Evolutionary conservation across 1,140 invertebrate species (phyloP), one percentile per base, ranked within the genome.

Genomic region (Leptinotarsa defecta): DNA sequence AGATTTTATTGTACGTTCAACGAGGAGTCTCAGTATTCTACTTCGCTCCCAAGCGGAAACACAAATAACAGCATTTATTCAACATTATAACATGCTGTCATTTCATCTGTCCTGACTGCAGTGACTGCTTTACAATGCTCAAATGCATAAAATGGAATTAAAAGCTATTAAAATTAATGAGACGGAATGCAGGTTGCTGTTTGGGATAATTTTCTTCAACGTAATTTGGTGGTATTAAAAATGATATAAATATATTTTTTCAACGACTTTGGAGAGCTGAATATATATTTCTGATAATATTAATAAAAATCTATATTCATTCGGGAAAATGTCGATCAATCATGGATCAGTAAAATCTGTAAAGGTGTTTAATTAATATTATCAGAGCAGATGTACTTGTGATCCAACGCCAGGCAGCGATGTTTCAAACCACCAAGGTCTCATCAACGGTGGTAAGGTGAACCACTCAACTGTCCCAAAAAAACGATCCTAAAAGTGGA

Each of bases 11-110:
- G 68, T n/a, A 48, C 48, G 34, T 70, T 70, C 68, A 49, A 70
- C 48, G 48, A 48, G 34, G 17, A 70, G 68, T 22, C 48, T 70
- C n/a, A 24, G 48, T 48, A 52, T 52, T 70, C 52, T 49, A 48
- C 68, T 48, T 48, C 68, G 27, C 48, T 15, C 13, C 48, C 68
- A 57, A 57, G 52, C 52, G 52, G 52, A 57, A 57, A 68, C 65
- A 68, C 65, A 68, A 68, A 68, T 68, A 68, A 68, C 65, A 68
- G 65, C 65, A 43, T 68, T 68, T 57, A 68, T 68, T 68, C 43
- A 24, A 68, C 65, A 43, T 68, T 68, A 68, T 68, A 43, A 68
- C 65, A 43, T 68, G 65, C 65, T 43, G 65, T 68, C 65, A 68
- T 68, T 68, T 43, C 65, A n/a, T 34, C 22, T 34, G 20, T 22